These are phyloP conservation scores for Tiliqua scincoides DNA, from an alignment of 2,113 vertebrate species.

Conservation along the genomic window DNA sequence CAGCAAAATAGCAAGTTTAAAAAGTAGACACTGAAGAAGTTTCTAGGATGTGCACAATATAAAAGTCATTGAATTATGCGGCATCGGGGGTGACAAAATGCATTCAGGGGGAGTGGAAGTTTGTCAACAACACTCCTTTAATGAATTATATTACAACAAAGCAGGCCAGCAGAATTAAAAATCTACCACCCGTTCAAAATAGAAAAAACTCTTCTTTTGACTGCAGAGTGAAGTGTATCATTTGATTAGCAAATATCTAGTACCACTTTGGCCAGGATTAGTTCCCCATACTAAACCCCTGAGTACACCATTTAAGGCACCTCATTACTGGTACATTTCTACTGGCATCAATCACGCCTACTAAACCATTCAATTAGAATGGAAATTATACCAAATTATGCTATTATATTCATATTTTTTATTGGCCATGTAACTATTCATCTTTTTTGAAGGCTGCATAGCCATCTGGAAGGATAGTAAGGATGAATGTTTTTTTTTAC, in stretches of 20 bases:
- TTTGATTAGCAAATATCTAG: conserved; percentile 56
- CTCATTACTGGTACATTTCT: conserved; percentile 51
- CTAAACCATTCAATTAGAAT: conserved; percentile 61
- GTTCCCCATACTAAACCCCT: conserved; percentile 58
- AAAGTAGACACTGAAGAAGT: background rate
- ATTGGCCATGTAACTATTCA: conserved; percentile 55
- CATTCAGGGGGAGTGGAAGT: background rate
- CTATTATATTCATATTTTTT: conserved; percentile 60
- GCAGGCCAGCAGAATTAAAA: conserved; percentile 35
- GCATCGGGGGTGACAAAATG: background rate
- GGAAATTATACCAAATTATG: conserved; percentile 50
- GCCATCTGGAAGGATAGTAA: conserved; percentile 30
- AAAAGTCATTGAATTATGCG: background rate
- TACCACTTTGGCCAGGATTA: conserved; percentile 47
- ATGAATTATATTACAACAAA: conserved; percentile 36
- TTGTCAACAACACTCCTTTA: conserved; percentile 29
- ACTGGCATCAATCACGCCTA: conserved; percentile 54
- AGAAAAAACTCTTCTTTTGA: conserved; percentile 48
- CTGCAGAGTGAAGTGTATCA: conserved; percentile 37
- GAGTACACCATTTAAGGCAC: conserved; percentile 53
- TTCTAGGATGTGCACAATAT: background rate
- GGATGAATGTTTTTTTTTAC: conserved; percentile 43
- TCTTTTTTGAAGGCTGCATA: conserved; percentile 41
- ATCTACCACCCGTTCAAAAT: conserved; percentile 28
- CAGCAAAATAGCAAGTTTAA: background rate